A percentile compares a stretch with the other conserved stretches of the same genome.
phyloP scores from a whole-genome alignment of 2,797 vertebrate species.

The Pterois miles region DNA sequence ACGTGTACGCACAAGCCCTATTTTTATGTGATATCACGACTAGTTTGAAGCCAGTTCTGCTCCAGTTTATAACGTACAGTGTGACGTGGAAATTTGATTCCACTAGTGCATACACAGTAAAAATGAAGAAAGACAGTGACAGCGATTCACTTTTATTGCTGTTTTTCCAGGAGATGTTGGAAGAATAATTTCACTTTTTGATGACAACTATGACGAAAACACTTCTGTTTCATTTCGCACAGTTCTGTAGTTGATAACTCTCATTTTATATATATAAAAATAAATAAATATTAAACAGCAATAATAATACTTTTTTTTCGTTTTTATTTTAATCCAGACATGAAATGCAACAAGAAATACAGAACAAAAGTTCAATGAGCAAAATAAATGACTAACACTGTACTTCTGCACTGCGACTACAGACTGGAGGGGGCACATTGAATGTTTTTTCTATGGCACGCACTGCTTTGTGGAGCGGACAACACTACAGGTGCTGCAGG shows the following conservation, averaged over 20 bases:
- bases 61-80: not conserved
- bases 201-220: constrained; percentile 62
- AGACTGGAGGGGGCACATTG: constrained; percentile 23
- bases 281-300: not conserved
- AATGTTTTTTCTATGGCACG: constrained; percentile 63
- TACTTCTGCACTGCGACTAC: constrained; percentile 50
- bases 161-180: constrained; percentile 66
- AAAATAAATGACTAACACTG: constrained; percentile 66
- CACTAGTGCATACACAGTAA: not conserved
- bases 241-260: not conserved
- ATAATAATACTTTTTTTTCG: constrained; percentile 26
- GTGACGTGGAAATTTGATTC: not conserved
- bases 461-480: constrained; percentile 37
- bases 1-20: not conserved
- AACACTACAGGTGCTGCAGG: constrained; percentile 31
- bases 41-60: not conserved
- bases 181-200: constrained; percentile 65
- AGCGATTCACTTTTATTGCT: not conserved
- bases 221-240: constrained; percentile 13
- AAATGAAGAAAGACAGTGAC: not conserved
- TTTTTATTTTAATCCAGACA: constrained; percentile 82
- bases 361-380: constrained; percentile 62
- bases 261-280: not conserved
- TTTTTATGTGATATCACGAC: not conserved
- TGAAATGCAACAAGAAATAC: constrained; percentile 70